Evolutionary conservation across 2,888 invertebrate species (phyloP), one percentile per base, ranked within the genome.

Genomic region (Cryptus viduatorius): DNA sequence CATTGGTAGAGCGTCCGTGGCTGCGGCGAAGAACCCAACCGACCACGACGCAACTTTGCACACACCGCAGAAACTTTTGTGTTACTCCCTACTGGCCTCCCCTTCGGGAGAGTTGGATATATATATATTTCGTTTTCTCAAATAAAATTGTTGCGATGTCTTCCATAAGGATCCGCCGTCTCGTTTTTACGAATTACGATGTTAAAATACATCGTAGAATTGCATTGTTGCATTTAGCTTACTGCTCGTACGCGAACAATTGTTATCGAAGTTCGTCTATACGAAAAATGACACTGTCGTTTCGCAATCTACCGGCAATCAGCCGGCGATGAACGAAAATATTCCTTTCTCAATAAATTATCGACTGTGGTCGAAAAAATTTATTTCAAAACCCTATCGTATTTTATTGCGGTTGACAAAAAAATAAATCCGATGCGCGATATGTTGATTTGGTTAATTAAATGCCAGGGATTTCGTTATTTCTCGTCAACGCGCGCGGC

Each of bases 311-410:
- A 19, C 12, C 46, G 19, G 4, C 14, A 68, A 68, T 68, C 37
- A 48, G 29, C 4, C 31, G 19, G 4, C 42, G 68, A 68, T 44
- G 59, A 78, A 44, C 44, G 48, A 61, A 24, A 50, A 14, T 31
- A 8, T 37, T 48, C 19, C 12, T n/a, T 42, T 56, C 59, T 75
- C 73, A 53, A 61, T 61, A 68, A 75, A 50, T 50, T 24, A 65
- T 7, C 14, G 50, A 46, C 5, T 42, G 19, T 48, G 10, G 44
- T 46, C 29, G 16, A 50, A n/a, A 12, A 12, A 44, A 31, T 14
- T 46, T 37, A 8, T 37, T 37, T 37, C 7, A 37, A 8, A 37
- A 0, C 4, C 7, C 37, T 37, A 37, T 37, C 37, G 8, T 37
- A 37, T 37, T 37, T 37, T 37, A 4, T 37, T 37, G 37, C 37